Evolutionary conservation across 2,888 invertebrate genomes (phyloP), one percentile per base, ranked within the genome.

Genomic region (Sminthurinus aureus): DNA sequence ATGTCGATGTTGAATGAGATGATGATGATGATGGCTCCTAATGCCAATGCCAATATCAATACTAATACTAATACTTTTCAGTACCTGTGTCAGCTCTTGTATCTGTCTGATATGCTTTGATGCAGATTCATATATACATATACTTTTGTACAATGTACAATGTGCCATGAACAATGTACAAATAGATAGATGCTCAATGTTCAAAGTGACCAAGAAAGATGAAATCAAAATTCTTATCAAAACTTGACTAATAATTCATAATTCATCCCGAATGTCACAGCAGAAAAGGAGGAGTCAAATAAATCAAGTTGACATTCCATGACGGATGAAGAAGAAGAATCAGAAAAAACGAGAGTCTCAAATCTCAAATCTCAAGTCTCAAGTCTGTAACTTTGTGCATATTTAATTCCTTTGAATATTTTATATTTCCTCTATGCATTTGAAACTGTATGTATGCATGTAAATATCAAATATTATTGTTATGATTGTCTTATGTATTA

Each of bases 251-350:
- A 78, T 83, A 64, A 78, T 78, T 71, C 83, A 78, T 83, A 83
- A 83, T 83, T 83, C 83, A 83, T 83, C 26, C 22, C 69, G 71
- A 64, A 69, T 79, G 83, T 78, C 78, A 78, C 71, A 83, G 58
- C 24, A 58, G 78, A 71, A 67, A 58, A 83, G 69, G 58, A n/a
- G 77, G 83, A 78, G 83, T 69, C 73, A 71, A 52, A 83, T 83
- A 83, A 83, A 83, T 83, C 78, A 83, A 83, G 78, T 73, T 83
- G 78, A 83, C 83, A 78, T 78, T 73, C 9, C 82, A 66, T 75
- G 82, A 67, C 66, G 38, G 38, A 38, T 38, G 38, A 38, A 38
- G 3, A 38, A 38, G 38, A 38, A 38, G 38, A 38, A n/a, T n/a
- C n/a, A n/a, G 38, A 38, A 38, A 38, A 38, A 38, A 38, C 6